Evolutionary conservation across 2,113 vertebrate genomes (phyloP), one percentile per base, ranked within the genome.

Genomic region (Neopipo cinnamomea): DNA sequence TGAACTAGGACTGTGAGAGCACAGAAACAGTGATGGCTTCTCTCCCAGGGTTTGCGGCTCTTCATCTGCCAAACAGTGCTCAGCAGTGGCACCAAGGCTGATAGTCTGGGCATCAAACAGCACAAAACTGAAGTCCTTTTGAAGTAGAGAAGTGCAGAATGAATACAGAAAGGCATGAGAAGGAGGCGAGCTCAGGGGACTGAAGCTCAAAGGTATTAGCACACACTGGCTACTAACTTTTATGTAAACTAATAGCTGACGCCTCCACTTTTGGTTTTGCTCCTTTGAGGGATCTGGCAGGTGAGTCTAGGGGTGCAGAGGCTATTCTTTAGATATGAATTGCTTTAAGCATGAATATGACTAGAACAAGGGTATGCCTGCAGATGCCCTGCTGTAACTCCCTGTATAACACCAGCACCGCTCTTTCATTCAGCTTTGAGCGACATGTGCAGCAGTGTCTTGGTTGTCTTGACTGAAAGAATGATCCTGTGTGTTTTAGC

Each of bases 401-500:
- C 28, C 59, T 81, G 9, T 23, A 15, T 31, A 84, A 65, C 44
- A 44, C 56, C 35, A 80, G 49, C 52, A 50, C 18, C 55, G 14
- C 25, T 86, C 84, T 74, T 84, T 35, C 37, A 2, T 80, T 81
- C 58, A 68, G 44, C n/a, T 87, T 96, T 78, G 68, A 84, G 85
- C 3, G 1, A 49, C 65, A 78, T 90, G 56, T 71, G 72, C 55
- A 86, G 82, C 75, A 88, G 67, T 71, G 52, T 49, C 92, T 79
- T 92, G 41, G 39, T 21, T 92, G 85, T 85, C 49, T 67, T 94
- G 72, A 55, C 79, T 53, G 47, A 92, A 94, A 94, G 90, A 96
- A 92, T 75, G 90, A 88, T 56, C 52, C 80, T 92, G 88, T 92
- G 88, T 94, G 55, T 74, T 96, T 96, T 86, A 96, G 85, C 63